Conservation (phyloP, 2,797 vertebrate species). For the Arctocebus calabarensis region DNA sequence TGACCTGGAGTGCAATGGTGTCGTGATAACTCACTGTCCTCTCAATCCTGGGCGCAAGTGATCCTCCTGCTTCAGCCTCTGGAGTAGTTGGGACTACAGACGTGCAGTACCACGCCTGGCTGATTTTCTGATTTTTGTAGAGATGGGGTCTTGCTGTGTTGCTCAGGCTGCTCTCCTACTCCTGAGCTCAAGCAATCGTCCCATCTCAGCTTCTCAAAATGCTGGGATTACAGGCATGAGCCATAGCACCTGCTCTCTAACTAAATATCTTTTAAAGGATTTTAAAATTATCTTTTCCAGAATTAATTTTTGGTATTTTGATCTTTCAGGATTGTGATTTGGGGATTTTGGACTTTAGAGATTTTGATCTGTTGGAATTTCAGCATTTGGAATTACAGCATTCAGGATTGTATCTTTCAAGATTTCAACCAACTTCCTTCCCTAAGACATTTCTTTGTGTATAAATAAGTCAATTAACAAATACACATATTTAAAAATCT, state of each 20-base stretch:
- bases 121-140: not conserved
- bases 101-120: not conserved
- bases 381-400: too few species aligned
- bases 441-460: not conserved
- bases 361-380: too few species aligned
- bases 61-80: not conserved
- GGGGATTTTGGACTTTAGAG: too few species aligned
- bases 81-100: not conserved
- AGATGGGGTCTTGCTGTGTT: not conserved
- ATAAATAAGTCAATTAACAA: not conserved
- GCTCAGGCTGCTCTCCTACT: not conserved
- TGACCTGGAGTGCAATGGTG: not conserved
- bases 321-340: too few species aligned
- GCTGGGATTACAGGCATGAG: not conserved
- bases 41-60: not conserved
- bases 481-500: not conserved
- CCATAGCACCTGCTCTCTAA: not conserved
- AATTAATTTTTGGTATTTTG: too few species aligned
- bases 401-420: too few species aligned
- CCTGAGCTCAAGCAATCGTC: not conserved
- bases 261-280: too few species aligned
- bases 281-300: too few species aligned
- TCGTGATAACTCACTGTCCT: not conserved
- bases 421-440: not conserved
- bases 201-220: not conserved